These are phyloP conservation scores for Tympanuchus pallidicinctus DNA, from an alignment of 2,113 vertebrate species.

Conservation along the genomic window DNA sequence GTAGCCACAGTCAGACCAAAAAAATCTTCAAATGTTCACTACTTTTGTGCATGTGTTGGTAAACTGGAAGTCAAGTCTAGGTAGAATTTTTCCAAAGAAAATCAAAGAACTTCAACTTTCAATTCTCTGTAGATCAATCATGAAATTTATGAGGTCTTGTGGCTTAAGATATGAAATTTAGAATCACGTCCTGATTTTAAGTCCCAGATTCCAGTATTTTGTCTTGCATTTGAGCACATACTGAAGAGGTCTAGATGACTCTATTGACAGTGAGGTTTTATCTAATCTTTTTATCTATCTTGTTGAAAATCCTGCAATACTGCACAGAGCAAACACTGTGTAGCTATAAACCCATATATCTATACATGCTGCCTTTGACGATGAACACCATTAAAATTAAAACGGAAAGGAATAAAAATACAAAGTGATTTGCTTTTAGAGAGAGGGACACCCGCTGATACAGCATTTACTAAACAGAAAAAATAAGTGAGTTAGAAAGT, in stretches of 20 bases:
- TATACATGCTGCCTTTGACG: background rate
- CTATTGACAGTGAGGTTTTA: background rate
- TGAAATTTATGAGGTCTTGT: background rate
- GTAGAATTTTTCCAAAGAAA: background rate
- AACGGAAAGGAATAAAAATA: background rate
- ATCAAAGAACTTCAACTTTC: background rate
- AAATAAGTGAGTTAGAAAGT: background rate
- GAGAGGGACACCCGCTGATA: background rate
- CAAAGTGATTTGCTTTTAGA: background rate
- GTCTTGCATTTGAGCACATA: background rate
- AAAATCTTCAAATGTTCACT: background rate
- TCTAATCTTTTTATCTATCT: background rate
- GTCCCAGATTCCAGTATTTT: background rate
- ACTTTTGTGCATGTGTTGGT: fast-evolving
- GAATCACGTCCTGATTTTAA: background rate
- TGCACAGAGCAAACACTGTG: background rate
- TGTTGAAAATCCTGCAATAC: background rate
- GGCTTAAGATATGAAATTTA: background rate
- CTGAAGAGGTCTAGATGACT: background rate
- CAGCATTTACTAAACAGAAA: background rate
- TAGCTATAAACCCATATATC: background rate
- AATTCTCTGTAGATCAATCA: background rate
- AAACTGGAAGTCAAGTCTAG: background rate
- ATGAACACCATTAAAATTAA: background rate
- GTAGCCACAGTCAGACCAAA: background rate